phyloP scores from a whole-genome alignment of 2,888 invertebrate species.

The Drosophila infuscata region DNA sequence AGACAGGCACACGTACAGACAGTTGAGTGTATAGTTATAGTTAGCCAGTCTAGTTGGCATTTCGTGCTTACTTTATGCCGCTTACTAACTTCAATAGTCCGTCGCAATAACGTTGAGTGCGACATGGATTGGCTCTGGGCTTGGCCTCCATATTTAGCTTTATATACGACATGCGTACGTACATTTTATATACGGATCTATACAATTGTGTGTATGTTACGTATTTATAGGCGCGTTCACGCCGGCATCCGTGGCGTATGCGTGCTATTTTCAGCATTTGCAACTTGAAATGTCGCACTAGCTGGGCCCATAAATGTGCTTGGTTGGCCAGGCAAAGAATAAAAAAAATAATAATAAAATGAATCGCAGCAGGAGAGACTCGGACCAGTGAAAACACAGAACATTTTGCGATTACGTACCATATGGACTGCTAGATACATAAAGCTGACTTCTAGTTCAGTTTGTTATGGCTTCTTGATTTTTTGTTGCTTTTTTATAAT shows the following conservation, averaged over 20 bases:
- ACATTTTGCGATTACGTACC: constrained; percentile 39
- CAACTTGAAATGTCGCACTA: constrained; percentile 65
- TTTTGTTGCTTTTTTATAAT: constrained; percentile 3
- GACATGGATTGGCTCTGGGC: constrained; percentile 43
- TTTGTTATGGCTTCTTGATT: constrained; percentile 49
- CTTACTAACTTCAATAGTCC: constrained; percentile 74
- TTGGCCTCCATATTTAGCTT: constrained; percentile 59
- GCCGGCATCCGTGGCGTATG: constrained; percentile 77
- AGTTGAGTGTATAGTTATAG: constrained; percentile 53
- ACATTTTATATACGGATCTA: constrained; percentile 4
- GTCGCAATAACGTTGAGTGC: constrained; percentile 33
- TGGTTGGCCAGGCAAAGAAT: constrained; percentile 8
- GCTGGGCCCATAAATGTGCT: constrained; percentile 42
- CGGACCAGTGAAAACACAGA: constrained; percentile 48
- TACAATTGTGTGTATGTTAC: constrained; percentile 14
- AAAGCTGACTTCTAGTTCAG: constrained; percentile 26
- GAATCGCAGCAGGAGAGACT: constrained; percentile 49
- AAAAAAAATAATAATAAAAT: constrained; percentile 45
- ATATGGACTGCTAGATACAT: constrained; percentile 36
- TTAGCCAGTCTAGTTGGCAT: constrained; percentile 78
- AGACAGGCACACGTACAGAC: constrained; percentile 23
- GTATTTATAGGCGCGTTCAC: constrained; percentile 57
- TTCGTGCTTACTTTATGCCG: constrained; percentile 78
- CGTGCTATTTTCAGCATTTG: constrained; percentile 76
- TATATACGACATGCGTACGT: constrained; percentile 24